phyloP scores from a whole-genome alignment of 64 coral and sea anemone genomes.

The Montipora efflorescens region DNA sequence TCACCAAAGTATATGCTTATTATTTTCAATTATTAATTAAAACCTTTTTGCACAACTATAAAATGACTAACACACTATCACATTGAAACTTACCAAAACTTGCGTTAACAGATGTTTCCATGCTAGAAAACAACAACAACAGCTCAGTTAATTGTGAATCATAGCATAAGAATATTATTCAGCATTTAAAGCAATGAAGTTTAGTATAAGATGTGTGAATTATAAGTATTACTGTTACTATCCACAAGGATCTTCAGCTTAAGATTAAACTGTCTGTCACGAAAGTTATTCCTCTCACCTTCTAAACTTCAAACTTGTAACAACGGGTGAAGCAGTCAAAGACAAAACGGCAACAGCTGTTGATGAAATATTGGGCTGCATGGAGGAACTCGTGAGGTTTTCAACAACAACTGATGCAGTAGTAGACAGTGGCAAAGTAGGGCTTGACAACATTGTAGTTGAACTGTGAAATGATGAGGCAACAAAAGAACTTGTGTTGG shows the following conservation, averaged over 20 bases:
- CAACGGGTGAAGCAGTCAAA: constrained; percentile 24
- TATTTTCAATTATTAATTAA: too few species aligned
- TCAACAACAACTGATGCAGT: neutral
- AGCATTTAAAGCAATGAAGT: too few species aligned
- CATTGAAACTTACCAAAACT: constrained; percentile 2
- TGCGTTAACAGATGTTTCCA: neutral
- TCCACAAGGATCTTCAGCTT: too few species aligned
- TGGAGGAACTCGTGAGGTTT: neutral
- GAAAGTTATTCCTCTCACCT: neutral
- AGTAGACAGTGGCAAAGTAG: neutral
- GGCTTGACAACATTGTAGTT: neutral
- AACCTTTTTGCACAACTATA: too few species aligned
- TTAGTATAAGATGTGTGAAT: too few species aligned
- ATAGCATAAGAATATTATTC: neutral
- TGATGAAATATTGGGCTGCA: constrained; percentile 5
- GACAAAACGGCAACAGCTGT: neutral
- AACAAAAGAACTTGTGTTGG: neutral
- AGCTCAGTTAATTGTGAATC: neutral
- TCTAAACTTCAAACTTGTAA: constrained; percentile 46
- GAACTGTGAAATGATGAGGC: neutral
- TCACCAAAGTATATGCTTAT: too few species aligned
- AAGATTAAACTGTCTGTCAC: too few species aligned
- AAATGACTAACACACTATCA: neutral
- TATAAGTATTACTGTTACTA: too few species aligned
- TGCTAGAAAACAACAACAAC: neutral